A percentile compares a stretch with the other conserved stretches of the same genome.
phyloP scores from a whole-genome alignment of 2,113 vertebrate species.

The Pedionomus torquatus region DNA sequence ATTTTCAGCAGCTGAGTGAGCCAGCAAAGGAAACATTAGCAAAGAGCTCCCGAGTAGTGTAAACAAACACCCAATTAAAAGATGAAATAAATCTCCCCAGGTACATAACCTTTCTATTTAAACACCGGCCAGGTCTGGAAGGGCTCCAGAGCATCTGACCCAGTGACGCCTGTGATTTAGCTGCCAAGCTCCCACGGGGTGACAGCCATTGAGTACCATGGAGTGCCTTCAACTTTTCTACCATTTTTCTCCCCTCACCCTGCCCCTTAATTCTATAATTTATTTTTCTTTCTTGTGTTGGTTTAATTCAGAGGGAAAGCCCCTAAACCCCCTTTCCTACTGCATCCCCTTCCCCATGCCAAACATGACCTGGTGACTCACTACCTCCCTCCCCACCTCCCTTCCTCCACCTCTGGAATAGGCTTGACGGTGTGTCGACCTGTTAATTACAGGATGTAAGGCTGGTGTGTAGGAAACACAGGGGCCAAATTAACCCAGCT shows the following conservation, averaged over 20 bases:
- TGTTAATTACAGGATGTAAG: not conserved
- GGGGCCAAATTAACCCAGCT: not conserved
- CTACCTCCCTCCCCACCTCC: not conserved
- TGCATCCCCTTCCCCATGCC: accelerated
- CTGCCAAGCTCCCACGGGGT: not conserved
- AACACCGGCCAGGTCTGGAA: not conserved
- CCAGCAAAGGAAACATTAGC: conserved; percentile 23
- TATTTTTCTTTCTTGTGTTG: not conserved
- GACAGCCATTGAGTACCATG: not conserved
- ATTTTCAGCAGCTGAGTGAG: conserved; percentile 15
- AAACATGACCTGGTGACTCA: not conserved
- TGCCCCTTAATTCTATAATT: not conserved
- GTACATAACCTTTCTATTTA: conserved; percentile 31
- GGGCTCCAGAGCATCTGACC: conserved; percentile 8
- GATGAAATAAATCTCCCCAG: conserved; percentile 38
- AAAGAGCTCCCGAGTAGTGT: not conserved
- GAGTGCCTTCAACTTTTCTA: not conserved
- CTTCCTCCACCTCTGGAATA: not conserved
- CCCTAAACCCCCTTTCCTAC: not conserved
- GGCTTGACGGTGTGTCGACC: accelerated
- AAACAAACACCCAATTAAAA: conserved; percentile 58
- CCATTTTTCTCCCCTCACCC: not conserved
- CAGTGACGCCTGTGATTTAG: not conserved
- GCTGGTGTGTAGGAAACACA: accelerated
- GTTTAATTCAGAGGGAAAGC: not conserved